phyloP scores from a whole-genome alignment of 2,797 vertebrate genomes.

The Dallia pectoralis region DNA sequence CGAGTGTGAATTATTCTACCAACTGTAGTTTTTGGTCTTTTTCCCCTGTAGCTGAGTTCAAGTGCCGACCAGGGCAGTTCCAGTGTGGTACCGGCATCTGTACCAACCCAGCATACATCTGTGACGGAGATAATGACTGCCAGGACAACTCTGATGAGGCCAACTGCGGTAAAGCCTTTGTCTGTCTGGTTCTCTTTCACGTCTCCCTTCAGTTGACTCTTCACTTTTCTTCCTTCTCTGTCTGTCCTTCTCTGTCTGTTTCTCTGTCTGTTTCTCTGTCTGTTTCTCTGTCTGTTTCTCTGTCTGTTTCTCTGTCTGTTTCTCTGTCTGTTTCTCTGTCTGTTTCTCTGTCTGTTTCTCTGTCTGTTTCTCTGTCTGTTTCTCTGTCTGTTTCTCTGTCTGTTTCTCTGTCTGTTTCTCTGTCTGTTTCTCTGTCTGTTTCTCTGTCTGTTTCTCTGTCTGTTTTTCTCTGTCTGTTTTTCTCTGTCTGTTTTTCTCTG shows the following conservation, averaged over 20 bases:
- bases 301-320: neutral
- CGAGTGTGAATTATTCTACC: neutral
- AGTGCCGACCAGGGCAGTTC: constrained; percentile 86
- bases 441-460: no score
- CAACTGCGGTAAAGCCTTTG: constrained; percentile 82
- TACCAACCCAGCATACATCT: constrained; percentile 89
- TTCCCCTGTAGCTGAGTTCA: constrained; percentile 79
- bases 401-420: neutral
- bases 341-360: no score
- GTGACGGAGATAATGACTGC: constrained; percentile 94
- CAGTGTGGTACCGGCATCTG: constrained; percentile 81
- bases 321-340: neutral
- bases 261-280: neutral
- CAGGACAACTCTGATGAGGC: constrained; percentile 94
- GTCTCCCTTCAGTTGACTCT: neutral
- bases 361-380: neutral
- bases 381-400: neutral
- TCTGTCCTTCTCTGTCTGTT: neutral
- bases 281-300: neutral
- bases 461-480: no score
- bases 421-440: neutral
- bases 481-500: neutral
- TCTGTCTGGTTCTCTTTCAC: neutral
- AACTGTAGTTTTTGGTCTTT: neutral
- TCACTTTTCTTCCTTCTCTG: neutral